phyloP scores from a whole-genome alignment of 1,140 invertebrate species.

The Megalonaias nervosa region DNA sequence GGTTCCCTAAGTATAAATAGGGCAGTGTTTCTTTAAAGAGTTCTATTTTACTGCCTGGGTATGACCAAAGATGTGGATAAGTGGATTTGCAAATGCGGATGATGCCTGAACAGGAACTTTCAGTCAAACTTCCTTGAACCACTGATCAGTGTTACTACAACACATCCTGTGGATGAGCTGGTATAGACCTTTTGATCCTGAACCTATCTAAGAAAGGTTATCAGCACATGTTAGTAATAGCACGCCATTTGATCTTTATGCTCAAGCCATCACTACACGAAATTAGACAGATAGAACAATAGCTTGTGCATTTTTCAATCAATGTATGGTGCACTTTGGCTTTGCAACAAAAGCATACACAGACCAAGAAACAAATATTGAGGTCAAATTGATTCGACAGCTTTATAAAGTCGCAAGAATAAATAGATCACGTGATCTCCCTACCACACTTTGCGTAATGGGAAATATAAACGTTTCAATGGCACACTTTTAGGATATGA shows the following conservation, averaged over 20 bases:
- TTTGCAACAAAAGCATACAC: too few species aligned
- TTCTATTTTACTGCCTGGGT: not conserved
- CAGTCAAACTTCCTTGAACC: not conserved
- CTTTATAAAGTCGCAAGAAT: too few species aligned
- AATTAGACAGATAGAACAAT: constrained; percentile 9
- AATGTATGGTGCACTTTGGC: too few species aligned
- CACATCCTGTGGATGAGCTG: not conserved
- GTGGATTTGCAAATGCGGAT: not conserved
- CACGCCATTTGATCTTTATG: constrained; percentile 27
- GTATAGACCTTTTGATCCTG: not conserved
- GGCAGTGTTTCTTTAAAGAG: not conserved
- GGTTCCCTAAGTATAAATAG: not conserved
- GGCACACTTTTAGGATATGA: too few species aligned
- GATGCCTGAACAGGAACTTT: not conserved
- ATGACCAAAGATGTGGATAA: not conserved
- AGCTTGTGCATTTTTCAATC: constrained; percentile 5
- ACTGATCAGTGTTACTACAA: not conserved
- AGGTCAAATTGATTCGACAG: too few species aligned
- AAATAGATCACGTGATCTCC: too few species aligned
- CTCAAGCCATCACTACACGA: constrained; percentile 20
- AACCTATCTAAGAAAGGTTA: not conserved
- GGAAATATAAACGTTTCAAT: too few species aligned
- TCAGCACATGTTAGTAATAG: constrained; percentile 27
- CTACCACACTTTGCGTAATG: too few species aligned
- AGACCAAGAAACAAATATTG: too few species aligned